phyloP scores from a whole-genome alignment of 2,113 vertebrate genomes.

The Cephalopterus ornatus region DNA sequence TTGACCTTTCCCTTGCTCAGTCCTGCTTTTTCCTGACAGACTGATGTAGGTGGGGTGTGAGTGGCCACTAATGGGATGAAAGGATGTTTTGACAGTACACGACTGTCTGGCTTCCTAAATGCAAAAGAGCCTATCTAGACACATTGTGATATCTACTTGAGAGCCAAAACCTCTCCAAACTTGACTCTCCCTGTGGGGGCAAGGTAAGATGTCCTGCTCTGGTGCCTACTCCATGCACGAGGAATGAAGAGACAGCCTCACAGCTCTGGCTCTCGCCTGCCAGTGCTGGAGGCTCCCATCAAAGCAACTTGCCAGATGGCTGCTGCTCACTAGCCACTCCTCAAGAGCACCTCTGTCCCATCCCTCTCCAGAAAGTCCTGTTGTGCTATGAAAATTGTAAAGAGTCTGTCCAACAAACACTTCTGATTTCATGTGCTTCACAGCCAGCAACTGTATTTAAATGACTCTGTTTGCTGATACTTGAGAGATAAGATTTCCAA shows the following conservation, averaged over 20 bases:
- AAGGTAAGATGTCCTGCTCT: background rate
- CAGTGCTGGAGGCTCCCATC: background rate
- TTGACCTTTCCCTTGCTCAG: background rate
- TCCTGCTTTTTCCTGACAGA: background rate
- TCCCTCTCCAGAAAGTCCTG: background rate
- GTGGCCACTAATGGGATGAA: background rate
- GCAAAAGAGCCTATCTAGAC: background rate
- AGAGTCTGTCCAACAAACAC: background rate
- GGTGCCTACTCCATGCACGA: accelerated
- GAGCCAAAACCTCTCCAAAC: background rate
- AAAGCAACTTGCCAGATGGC: background rate
- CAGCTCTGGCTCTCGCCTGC: background rate
- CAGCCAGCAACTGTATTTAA: background rate
- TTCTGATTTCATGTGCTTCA: background rate
- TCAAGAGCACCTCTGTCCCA: background rate
- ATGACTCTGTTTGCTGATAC: background rate
- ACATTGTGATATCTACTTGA: background rate
- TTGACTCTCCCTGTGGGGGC: accelerated
- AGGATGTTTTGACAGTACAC: background rate
- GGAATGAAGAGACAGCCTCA: background rate
- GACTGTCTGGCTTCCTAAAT: background rate
- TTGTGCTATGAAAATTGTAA: background rate
- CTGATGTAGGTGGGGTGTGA: background rate
- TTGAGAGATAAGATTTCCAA: background rate
- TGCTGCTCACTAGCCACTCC: accelerated